A percentile compares a stretch with the other conserved stretches of the same genome.
These are phyloP conservation scores for Lucilia cuprina DNA, from an alignment of 1,140 invertebrate genomes.

Conservation along the genomic window DNA sequence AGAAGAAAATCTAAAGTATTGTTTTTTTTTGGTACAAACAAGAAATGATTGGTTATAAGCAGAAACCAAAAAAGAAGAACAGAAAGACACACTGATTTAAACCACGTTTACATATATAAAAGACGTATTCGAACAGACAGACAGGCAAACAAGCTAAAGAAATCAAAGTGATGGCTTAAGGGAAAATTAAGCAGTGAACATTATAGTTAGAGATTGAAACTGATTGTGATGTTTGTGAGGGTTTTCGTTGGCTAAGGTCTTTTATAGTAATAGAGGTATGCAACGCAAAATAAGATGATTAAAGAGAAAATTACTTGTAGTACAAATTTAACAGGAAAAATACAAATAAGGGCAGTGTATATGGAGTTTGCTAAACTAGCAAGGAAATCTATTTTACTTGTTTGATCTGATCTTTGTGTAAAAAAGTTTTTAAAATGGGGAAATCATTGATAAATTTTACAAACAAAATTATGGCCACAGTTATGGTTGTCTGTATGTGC, in stretches of 20 bases:
- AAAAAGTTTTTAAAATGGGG: neutral
- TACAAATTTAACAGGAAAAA: too few relatives aligned
- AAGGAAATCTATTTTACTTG: neutral
- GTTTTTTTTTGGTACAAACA: neutral
- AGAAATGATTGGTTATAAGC: neutral
- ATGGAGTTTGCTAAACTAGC: neutral
- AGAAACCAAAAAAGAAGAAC: neutral
- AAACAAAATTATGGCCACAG: neutral
- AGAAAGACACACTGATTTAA: neutral
- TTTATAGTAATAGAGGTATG: neutral
- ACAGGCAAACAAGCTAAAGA: neutral
- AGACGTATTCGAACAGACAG: neutral
- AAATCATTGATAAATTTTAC: too few relatives aligned
- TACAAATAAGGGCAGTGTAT: neutral
- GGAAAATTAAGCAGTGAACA: neutral
- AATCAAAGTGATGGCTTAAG: slow-evolving; percentile 3
- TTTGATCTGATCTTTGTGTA: neutral
- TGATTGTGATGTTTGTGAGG: neutral
- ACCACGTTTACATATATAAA: slow-evolving; percentile 17
- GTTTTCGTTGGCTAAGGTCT: neutral
- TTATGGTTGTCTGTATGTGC: neutral
- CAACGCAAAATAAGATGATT: too few relatives aligned
- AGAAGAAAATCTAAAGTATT: neutral
- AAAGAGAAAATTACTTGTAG: too few relatives aligned
- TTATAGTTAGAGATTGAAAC: neutral